Conservation (phyloP, 2,113 vertebrate species). For the Macheiramphus alcinus region DNA sequence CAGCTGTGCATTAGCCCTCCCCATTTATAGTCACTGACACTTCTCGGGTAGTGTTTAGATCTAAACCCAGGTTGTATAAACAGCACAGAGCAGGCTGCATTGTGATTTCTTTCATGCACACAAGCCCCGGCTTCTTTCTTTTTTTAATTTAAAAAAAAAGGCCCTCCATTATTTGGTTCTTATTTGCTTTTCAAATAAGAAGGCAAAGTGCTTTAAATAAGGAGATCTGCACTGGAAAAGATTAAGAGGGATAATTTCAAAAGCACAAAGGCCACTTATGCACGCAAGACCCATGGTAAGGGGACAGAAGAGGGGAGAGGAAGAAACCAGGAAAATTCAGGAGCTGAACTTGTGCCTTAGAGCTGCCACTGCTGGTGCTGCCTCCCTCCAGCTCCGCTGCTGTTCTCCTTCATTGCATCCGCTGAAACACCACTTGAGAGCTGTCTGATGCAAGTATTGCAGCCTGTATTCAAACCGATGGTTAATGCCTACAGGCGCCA, state of each 20-base stretch:
- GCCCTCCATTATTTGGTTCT: neutral
- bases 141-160: neutral
- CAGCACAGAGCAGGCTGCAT: conserved; percentile 25
- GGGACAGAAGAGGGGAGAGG: neutral
- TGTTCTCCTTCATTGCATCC: neutral
- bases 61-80: conserved; percentile 42
- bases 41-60: neutral
- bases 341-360: neutral
- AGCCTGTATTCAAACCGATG: neutral
- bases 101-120: conserved; percentile 1
- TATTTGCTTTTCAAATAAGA: conserved; percentile 49
- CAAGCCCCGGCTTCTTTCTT: neutral
- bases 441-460: neutral
- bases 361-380: neutral
- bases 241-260: conserved; percentile 2
- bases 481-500: neutral
- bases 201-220: neutral
- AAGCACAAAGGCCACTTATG: conserved; percentile 8
- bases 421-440: neutral
- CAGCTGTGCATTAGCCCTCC: conserved; percentile 15
- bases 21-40: conserved; percentile 51
- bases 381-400: neutral
- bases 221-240: neutral
- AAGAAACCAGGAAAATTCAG: neutral
- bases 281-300: neutral